A percentile compares a stretch with the other conserved stretches of the same genome.
Evolutionary conservation across 1,140 invertebrate species (phyloP).

Genomic region (Pomphorhynchus laevis): DNA sequence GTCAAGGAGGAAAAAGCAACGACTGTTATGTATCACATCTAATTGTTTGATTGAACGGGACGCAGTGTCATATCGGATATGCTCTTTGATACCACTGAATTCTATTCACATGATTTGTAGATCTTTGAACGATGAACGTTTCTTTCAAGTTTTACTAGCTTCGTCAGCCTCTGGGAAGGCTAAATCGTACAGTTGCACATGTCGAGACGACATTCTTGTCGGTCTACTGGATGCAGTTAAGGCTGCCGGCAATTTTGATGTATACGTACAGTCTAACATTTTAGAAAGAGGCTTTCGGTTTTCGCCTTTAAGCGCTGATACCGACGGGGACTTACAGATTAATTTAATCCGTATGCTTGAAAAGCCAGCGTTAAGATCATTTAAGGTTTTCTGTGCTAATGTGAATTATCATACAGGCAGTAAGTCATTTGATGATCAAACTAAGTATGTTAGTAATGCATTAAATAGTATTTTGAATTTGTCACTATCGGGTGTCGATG

Average conservation of each 20-base stretch:
- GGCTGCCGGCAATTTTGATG: constrained; percentile 69
- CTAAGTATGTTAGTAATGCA: not conserved
- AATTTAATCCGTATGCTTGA: not conserved
- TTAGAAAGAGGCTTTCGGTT: constrained; percentile 43
- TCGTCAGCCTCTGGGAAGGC: constrained; percentile 2
- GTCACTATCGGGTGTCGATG: constrained; percentile 20
- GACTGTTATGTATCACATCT: constrained; percentile 70
- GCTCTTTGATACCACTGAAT: constrained; percentile 44
- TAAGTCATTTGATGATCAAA: not conserved
- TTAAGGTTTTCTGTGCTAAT: not conserved
- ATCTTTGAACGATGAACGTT: constrained; percentile 33
- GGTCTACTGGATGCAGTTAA: constrained; percentile 71
- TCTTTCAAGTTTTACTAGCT: constrained; percentile 1
- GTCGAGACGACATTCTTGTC: constrained; percentile 56
- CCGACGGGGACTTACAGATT: not conserved
- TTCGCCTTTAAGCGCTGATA: no score
- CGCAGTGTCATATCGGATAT: constrained; percentile 61
- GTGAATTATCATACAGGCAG: no score
- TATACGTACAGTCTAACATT: constrained; percentile 52
- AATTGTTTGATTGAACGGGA: constrained; percentile 74
- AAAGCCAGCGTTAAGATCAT: not conserved
- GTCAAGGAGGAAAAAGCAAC: constrained; percentile 40
- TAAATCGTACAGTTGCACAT: constrained; percentile 7
- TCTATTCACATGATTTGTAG: constrained; percentile 28
- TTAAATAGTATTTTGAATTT: not conserved